Percentiles rank a stretch among this genome's conserved stretches.
These are phyloP conservation scores for Ivindomyrus marchei DNA, from an alignment of 2,113 vertebrate genomes.

Conservation along the genomic window DNA sequence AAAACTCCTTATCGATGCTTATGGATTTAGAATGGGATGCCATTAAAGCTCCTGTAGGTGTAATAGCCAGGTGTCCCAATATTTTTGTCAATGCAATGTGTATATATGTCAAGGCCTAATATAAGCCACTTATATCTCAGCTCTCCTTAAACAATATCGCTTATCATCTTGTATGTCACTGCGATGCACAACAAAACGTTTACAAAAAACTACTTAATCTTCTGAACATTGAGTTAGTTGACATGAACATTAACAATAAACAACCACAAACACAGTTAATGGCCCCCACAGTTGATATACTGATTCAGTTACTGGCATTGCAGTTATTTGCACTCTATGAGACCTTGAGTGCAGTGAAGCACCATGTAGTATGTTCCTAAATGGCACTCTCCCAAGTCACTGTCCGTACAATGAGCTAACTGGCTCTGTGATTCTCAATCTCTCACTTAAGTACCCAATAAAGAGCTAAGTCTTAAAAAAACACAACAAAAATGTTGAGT, in stretches of 20 bases:
- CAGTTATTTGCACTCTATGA: background rate
- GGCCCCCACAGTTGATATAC: background rate
- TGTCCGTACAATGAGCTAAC: background rate
- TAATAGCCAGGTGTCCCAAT: background rate
- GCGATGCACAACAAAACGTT: background rate
- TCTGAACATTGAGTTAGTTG: background rate
- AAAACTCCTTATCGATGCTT: background rate
- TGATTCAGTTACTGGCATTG: background rate
- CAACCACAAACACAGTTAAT: background rate
- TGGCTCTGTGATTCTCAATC: background rate
- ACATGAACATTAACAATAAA: background rate
- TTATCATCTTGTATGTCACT: background rate
- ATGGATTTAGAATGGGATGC: background rate
- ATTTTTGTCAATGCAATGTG: background rate
- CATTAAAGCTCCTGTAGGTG: background rate
- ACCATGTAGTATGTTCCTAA: background rate
- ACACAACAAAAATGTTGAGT: background rate
- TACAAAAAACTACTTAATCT: background rate
- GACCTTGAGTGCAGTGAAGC: background rate
- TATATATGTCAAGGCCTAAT: background rate
- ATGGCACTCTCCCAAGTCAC: background rate
- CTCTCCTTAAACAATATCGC: background rate
- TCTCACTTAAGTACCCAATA: background rate
- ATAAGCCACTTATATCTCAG: background rate
- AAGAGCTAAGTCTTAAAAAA: background rate